A percentile compares a stretch with the other conserved stretches of the same genome.
Evolutionary conservation across 2,797 vertebrate genomes (phyloP).

Genomic region (Artibeus jamaicensis): DNA sequence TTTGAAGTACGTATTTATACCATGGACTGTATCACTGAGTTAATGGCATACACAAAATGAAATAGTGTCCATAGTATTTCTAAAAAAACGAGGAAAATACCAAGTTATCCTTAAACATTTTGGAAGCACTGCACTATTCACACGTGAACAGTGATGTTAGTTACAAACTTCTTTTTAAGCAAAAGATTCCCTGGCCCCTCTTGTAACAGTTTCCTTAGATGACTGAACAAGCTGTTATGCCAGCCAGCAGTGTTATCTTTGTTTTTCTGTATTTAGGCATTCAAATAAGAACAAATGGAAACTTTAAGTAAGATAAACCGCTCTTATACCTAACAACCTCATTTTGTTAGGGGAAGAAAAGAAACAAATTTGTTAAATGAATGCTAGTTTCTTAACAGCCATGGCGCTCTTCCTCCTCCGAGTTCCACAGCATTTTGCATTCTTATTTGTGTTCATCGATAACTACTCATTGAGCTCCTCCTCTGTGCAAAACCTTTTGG

Average conservation of each 20-base stretch:
- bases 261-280: neutral
- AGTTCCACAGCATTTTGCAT: neutral
- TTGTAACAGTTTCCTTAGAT: neutral
- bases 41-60: neutral
- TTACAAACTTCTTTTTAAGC: neutral
- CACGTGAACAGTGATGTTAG: neutral
- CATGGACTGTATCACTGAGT: neutral
- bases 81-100: conserved; percentile 19
- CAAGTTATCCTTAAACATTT: neutral
- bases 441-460: neutral
- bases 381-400: neutral
- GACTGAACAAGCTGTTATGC: neutral
- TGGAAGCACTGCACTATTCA: neutral
- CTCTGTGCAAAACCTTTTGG: neutral
- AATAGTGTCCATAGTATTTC: neutral
- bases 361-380: neutral
- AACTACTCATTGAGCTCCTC: neutral
- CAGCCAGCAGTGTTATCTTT: neutral
- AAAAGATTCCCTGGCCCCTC: neutral
- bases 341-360: neutral
- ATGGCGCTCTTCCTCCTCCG: neutral
- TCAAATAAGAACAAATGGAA: neutral
- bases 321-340: neutral
- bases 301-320: neutral
- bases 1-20: neutral